Percentiles rank a stretch among this genome's conserved stretches.
Evolutionary conservation across 2,797 vertebrate genomes (phyloP).

Genomic region (Lacerta viridis): DNA sequence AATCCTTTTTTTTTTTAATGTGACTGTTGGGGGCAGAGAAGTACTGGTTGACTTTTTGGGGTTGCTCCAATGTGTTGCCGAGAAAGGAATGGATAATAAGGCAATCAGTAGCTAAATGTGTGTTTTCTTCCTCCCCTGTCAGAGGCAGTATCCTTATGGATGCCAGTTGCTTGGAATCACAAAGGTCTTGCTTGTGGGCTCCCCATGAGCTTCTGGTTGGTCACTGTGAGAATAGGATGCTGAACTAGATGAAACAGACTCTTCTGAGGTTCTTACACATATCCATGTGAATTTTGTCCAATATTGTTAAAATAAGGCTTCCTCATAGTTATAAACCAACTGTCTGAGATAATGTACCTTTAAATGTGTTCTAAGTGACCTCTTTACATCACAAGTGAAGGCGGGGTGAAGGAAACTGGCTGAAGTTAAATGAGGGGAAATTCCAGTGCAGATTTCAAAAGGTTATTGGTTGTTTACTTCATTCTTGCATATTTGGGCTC

Average conservation of each 20-base stretch:
- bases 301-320: neutral
- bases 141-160: too few relatives aligned
- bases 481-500: slow-evolving; percentile 19
- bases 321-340: neutral
- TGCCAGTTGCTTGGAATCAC: too few relatives aligned
- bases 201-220: too few relatives aligned
- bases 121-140: too few relatives aligned
- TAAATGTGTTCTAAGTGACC: neutral
- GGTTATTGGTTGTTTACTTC: slow-evolving; percentile 40
- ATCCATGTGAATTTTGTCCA: neutral
- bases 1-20: neutral
- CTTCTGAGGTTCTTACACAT: too few relatives aligned
- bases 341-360: slow-evolving; percentile 6
- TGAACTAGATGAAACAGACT: too few relatives aligned
- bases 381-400: neutral
- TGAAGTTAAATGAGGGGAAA: neutral
- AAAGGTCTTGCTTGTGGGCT: too few relatives aligned
- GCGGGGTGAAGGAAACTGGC: neutral
- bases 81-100: neutral
- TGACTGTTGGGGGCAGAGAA: neutral
- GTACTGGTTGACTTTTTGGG: too few relatives aligned
- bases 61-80: neutral
- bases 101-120: too few relatives aligned
- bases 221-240: too few relatives aligned
- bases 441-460: slow-evolving; percentile 33